Base-by-base conservation (phyloP, 2,113 vertebrate genomes). In the Xenopus laevis region DNA sequence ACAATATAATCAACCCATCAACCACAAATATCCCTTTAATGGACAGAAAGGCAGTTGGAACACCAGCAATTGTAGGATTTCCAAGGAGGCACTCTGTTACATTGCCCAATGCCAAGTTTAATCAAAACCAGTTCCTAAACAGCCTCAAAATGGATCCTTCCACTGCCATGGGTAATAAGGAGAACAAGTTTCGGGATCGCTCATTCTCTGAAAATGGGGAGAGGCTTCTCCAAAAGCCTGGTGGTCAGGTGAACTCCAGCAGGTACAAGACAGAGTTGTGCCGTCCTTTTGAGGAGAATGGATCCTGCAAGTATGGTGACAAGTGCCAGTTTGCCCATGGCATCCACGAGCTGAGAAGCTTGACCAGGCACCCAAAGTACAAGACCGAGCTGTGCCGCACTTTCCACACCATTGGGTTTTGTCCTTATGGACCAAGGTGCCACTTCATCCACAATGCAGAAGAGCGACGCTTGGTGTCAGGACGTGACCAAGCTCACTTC, bases 381-480 rank as follows among this genome's bases (percentile, higher is more conserved):
- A 99, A 99, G 88, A 99, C 97, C 0, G 97, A 99, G 93, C 94
- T 98, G 80, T 99, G 97, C 89, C 96, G 97, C 90, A 99, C 97
- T 82, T 99, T 98, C 91, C 97, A 99, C 88, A 99, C 96, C 89
- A 99, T 98, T 21, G 97, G 97, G 30, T 99, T 98, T 87, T 99
- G 95, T 83, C 97, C 96, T 0, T 98, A 98, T 0, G 96, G 97
- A 81, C 96, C 97, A 4, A 95, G 97, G 81, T 99, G 97, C 89
- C 97, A 98, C 88, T 99, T 99, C 93, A 98, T 99, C 85, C 97
- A 98, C 87, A 99, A 98, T 2, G 95, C 96, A 0, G 97, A 98
- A 83, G 96, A 99, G 87, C 94, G 96, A 69, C 94, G 97, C 0
- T 92, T 95, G 10, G 94, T 95, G 52, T 92, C 96, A 0, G 85